A percentile compares a stretch with the other conserved stretches of the same genome.
Evolutionary conservation across 2,888 invertebrate genomes (phyloP).

Genomic region (Dasypogon diadema): DNA sequence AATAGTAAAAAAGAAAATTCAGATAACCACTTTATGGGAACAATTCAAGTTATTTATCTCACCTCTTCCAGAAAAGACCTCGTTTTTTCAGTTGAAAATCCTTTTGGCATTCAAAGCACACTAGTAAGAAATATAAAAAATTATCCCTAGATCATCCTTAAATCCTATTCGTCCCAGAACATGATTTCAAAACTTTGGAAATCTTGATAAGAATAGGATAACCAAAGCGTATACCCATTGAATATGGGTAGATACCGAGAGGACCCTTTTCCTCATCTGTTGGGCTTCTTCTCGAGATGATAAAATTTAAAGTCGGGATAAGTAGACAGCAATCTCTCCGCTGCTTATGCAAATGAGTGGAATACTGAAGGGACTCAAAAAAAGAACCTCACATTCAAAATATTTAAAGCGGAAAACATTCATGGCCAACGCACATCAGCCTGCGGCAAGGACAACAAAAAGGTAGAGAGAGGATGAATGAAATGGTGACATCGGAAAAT

Average conservation of each 20-base stretch:
- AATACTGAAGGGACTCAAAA: background rate
- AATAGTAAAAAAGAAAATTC: background rate
- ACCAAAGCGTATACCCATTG: background rate
- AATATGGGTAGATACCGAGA: background rate
- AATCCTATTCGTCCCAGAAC: slow-evolving; percentile 2
- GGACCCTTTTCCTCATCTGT: background rate
- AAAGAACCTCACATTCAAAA: background rate
- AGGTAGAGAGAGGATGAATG: background rate
- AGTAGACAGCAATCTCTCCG: background rate
- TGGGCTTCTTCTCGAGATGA: slow-evolving; percentile 3
- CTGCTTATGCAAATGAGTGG: background rate
- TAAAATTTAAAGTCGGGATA: slow-evolving; percentile 13
- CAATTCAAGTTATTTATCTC: background rate
- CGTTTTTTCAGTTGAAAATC: background rate
- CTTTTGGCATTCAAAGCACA: background rate
- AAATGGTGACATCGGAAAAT: slow-evolving; percentile 11
- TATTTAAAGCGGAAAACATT: slow-evolving; percentile 13
- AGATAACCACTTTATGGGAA: background rate
- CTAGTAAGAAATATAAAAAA: background rate
- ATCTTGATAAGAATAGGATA: background rate
- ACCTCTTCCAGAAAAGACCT: background rate
- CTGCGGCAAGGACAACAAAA: background rate
- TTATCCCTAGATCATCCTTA: background rate
- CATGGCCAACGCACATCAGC: background rate
- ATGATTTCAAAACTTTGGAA: background rate